Evolutionary conservation across 2,113 vertebrate species (phyloP), one percentile per base, ranked within the genome.

Genomic region (Xyrauchen texanus): DNA sequence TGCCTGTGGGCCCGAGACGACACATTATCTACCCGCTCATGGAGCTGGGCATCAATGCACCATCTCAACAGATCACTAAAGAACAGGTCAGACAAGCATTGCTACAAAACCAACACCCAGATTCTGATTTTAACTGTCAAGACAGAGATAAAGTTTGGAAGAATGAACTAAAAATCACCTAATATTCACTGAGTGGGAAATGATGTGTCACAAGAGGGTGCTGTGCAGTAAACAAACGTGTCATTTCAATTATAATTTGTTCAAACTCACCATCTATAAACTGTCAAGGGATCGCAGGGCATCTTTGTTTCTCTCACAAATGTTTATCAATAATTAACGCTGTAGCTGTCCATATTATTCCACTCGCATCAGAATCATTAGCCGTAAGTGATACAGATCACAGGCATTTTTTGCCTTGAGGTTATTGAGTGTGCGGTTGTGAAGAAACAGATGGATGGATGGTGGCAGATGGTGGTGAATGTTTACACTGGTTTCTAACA

Each of bases 11-110:
- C 80, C 95, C 95, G 0, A 93, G 98, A 87, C 94, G 92, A 85
- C 98, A 98, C 94, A 96, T 99, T 93, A 91, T 95, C 91, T 98
- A 95, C 93, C 95, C 96, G 58, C 94, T 96, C 94, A 91, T 95
- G 91, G 94, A 96, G 91, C 95, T 99, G 88, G 95, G 94, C 90
- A 85, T 85, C 89, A 96, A 95, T 51, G 94, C 93, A 82, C 97
- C 97, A 5, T 94, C 95, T 84, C 91, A 89, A 84, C 91, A 80
- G 81, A 90, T 98, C 94, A 96, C 93, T 68, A 85, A 92, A 90
- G 90, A 95, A 80, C 94, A 94, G 92, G 93, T 93, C 94, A 94
- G 96, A 81, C 88, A 5, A 5, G 47, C 8, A 67, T 34, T 34
- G 21, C 21, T 34, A 34, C 21, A 34, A 34, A 34, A 34, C 21